Evolutionary conservation across 92 coral and sea anemone species (phyloP).

Genomic region (Blastomussa wellsi): DNA sequence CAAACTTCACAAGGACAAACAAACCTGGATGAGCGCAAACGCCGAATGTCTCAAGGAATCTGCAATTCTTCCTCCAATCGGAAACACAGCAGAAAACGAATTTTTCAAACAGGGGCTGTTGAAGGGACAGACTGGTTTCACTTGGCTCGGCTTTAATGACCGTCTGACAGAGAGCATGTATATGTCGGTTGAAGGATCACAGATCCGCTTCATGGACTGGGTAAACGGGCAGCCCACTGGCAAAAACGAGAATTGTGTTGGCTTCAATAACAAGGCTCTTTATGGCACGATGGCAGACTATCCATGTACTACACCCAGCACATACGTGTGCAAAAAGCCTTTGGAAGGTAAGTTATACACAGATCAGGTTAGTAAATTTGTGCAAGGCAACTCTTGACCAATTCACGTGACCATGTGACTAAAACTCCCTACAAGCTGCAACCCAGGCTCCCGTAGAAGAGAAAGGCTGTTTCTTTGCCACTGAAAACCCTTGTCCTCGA

Average conservation of each 20-base stretch:
- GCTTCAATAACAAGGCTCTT: constrained; percentile 50
- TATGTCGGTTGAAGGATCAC: constrained; percentile 75
- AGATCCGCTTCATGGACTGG: constrained; percentile 77
- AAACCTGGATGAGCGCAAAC: constrained; percentile 75
- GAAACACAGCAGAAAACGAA: constrained; percentile 38
- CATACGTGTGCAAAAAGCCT: constrained; percentile 79
- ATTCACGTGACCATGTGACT: not conserved
- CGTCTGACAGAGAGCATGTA: constrained; percentile 75
- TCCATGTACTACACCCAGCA: constrained; percentile 59
- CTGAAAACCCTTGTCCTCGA: too few species aligned
- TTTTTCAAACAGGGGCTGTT: constrained; percentile 34
- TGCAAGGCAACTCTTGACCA: too few species aligned
- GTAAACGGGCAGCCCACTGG: constrained; percentile 82
- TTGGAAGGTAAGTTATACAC: constrained; percentile 61
- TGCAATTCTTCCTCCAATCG: constrained; percentile 57
- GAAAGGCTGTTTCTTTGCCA: not conserved
- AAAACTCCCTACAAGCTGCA: not conserved
- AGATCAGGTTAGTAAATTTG: too few species aligned
- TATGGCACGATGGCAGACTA: constrained; percentile 74
- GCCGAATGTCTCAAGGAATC: constrained; percentile 63
- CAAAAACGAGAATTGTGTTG: constrained; percentile 79
- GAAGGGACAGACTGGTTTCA: constrained; percentile 23
- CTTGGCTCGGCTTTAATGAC: constrained; percentile 77
- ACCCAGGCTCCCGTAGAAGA: too few species aligned
- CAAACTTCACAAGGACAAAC: constrained; percentile 50